Conservation (phyloP, 2,113 vertebrate species). For the Zosterops borbonicus region DNA sequence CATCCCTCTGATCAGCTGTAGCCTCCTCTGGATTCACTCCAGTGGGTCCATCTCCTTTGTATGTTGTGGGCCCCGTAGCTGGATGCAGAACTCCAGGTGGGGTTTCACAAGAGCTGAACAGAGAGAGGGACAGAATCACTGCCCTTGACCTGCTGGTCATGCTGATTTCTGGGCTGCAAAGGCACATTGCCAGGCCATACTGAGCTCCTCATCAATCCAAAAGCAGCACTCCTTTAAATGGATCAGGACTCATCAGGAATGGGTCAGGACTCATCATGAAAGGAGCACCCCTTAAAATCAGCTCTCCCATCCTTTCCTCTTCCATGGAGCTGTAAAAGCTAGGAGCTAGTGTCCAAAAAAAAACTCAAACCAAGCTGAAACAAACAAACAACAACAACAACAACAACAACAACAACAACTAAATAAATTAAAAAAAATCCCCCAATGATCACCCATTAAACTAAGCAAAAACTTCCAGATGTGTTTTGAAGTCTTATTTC, state of each 20-base stretch:
- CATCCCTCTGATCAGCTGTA: neutral
- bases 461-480: neutral
- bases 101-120: neutral
- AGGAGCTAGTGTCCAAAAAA: neutral
- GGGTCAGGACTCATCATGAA: neutral
- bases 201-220: neutral
- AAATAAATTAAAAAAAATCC: neutral
- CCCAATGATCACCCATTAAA: neutral
- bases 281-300: neutral
- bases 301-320: neutral
- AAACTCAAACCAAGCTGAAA: neutral
- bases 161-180: neutral
- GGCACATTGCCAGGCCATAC: neutral
- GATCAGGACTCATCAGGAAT: neutral
- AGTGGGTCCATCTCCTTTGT: neutral
- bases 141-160: neutral
- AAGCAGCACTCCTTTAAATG: neutral
- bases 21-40: neutral
- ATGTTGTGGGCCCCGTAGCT: fast-evolving
- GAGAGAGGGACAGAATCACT: neutral
- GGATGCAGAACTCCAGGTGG: neutral
- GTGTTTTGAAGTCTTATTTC: neutral
- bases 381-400: neutral
- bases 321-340: neutral
- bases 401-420: neutral